Base-by-base conservation (phyloP, 2,113 vertebrate species). In the Cephalopholis sonnerati region DNA sequence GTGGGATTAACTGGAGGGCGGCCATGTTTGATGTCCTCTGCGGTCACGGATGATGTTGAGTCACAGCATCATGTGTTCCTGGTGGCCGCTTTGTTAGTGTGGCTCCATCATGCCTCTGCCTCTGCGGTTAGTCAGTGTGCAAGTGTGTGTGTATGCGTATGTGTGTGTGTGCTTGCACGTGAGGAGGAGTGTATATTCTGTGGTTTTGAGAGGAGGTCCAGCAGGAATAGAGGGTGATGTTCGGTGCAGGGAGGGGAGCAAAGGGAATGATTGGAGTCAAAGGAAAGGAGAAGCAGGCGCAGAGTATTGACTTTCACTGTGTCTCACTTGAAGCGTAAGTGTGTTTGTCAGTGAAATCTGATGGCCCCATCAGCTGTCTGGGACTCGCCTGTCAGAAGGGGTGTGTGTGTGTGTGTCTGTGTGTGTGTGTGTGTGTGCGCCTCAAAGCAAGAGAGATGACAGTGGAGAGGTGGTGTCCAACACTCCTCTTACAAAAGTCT, bases 281-380 rank as follows among this genome's bases (percentile, higher is more conserved):
- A 85, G 77, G 68, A 72, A 77, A 84, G 82, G 69, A 88, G 83
- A 83, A 81, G 81, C 74, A 88, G 84, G 87, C 25, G 7, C 79
- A 82, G 80, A 82, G 93, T 97, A 96, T 97, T 97, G 96, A 97
- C 96, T 97, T 97, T 96, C 96, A 95, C 96, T 96, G 90, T 90
- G 95, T 97, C 94, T 94, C 96, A 96, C 95, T 97, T 94, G 85
- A 95, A 93, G 95, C 93, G 95, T 90, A 93, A 95, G 97, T 96
- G 96, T 96, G 93, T 97, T 96, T 96, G 97, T 97, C 94, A 95
- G 96, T 96, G 96, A 97, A 97, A 98, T 95, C 95, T 39, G 96
- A 96, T 90, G 86, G 48, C 93, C 95, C 95, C 96, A 96, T 98
- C 96, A 96, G 95, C 96, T 97, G 96, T 97, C 94, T 92, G 94